Base-by-base conservation (phyloP, 1,140 invertebrate species). In the Drosophila subobscura region DNA sequence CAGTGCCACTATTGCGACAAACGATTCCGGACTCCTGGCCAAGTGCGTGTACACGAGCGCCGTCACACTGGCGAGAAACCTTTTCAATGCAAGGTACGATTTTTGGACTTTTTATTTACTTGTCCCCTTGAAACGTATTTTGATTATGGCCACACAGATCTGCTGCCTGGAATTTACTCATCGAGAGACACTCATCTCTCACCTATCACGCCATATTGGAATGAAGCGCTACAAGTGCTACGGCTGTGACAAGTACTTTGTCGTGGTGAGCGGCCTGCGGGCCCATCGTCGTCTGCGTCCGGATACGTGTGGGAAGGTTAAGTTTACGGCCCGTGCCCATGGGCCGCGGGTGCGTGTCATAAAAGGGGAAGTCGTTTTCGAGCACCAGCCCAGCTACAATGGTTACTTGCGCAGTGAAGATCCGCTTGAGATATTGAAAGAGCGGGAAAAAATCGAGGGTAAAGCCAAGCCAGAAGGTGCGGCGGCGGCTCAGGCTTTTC, bases 41-140 rank as follows among this genome's bases (percentile, higher is more conserved):
- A 91, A 52, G 86, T 91, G 3, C 81, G 75, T 2, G 90, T 91
- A 3, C 98, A 99, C 91, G 97, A 97, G 92, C 94, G 97, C 27
- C 96, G 96, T 1, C 97, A 98, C 90, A 98, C 97, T 0, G 97
- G 98, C 1, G 96, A 96, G 80, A 95, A 95, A 54, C 96, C 96
- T 2, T 97, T 96, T 80, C 94, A 96, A 73, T 98, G 97, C 92
- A 97, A 98, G 88, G 90, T 91, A 42, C 47, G 58, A 5, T 2
- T 14, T 14, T 22, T 10, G 4, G 1, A 23, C 3, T 12, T 46
- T 16, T 27, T 25, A 16, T 20, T 10, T 22, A 20, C 0, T 20
- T 22, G n/a, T 47, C 2, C 14, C 25, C 14, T 54, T 16, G 10
- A 37, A 37, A 61, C 8, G 20, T 27, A 27, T 3, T 7, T 5